A percentile compares a stretch with the other conserved stretches of the same genome.
These are phyloP conservation scores for Herminia tarsipennalis DNA, from an alignment of 2,888 invertebrate species.

Conservation along the genomic window DNA sequence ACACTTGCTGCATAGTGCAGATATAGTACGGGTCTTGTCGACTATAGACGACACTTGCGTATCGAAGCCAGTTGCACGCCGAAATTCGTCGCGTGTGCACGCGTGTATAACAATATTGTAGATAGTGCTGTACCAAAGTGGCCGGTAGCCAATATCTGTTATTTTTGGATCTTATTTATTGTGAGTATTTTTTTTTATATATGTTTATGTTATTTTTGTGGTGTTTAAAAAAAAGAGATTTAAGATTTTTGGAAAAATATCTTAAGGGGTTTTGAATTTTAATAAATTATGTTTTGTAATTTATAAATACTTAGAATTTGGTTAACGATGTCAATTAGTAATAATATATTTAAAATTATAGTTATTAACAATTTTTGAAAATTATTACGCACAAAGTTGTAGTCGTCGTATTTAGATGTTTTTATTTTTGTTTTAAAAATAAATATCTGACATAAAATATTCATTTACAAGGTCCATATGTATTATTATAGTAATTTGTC, in stretches of 20 bases:
- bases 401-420: too few species aligned
- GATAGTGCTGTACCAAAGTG: slow-evolving; percentile 21
- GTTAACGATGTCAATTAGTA: too few species aligned
- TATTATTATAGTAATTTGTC: too few species aligned
- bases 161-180: slow-evolving; percentile 17
- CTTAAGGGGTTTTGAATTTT: not conserved
- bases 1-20: slow-evolving; percentile 6
- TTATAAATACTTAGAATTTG: too few species aligned
- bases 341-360: too few species aligned
- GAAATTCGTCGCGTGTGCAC: slow-evolving; percentile 1
- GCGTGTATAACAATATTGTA: not conserved
- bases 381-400: too few species aligned
- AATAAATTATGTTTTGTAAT: too few species aligned
- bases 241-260: not conserved
- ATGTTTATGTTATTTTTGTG: slow-evolving; percentile 10
- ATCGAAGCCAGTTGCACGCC: slow-evolving; percentile 6
- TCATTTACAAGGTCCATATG: too few species aligned
- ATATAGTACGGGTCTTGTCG: not conserved
- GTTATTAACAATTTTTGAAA: too few species aligned
- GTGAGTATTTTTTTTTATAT: slow-evolving; percentile 12
- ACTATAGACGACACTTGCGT: not conserved
- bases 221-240: not conserved
- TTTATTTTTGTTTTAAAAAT: too few species aligned
- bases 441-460: too few species aligned
- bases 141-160: slow-evolving; percentile 29